phyloP scores from a whole-genome alignment of 2,888 invertebrate species.

The Himalopsyche japonica region DNA sequence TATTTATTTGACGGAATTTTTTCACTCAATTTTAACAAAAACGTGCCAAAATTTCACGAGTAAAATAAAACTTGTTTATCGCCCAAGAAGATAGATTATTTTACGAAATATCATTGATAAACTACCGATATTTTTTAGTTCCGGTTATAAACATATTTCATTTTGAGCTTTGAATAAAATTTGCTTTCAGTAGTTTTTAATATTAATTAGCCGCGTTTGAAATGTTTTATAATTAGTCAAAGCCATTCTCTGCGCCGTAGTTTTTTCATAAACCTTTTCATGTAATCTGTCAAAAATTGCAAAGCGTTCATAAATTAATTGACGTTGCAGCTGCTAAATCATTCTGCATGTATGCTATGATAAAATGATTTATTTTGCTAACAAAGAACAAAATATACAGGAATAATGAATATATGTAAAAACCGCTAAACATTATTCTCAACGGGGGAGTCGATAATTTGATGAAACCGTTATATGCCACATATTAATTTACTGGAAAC shows the following conservation, averaged over 20 bases:
- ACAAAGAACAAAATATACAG: background rate
- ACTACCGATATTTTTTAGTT: too few species aligned
- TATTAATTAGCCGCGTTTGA: too few species aligned
- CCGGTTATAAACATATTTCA: too few species aligned
- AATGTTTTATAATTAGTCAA: too few species aligned
- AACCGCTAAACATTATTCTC: background rate
- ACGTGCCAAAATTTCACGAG: background rate
- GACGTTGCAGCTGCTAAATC: background rate
- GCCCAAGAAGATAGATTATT: too few species aligned
- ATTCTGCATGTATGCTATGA: background rate
- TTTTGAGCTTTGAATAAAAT: too few species aligned
- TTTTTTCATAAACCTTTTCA: too few species aligned
- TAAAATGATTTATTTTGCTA: background rate
- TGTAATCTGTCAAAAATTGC: too few species aligned
- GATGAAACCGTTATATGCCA: background rate
- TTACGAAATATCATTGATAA: too few species aligned
- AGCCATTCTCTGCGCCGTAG: too few species aligned
- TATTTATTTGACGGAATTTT: background rate
- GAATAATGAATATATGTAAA: background rate
- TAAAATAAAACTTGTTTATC: too few species aligned
- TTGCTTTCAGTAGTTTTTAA: too few species aligned
- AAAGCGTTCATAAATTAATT: background rate
- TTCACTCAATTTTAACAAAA: background rate
- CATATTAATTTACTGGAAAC: background rate
- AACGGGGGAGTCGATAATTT: background rate